These are phyloP conservation scores for Epiblema foenella DNA, from an alignment of 2,888 invertebrate species.

Conservation along the genomic window DNA sequence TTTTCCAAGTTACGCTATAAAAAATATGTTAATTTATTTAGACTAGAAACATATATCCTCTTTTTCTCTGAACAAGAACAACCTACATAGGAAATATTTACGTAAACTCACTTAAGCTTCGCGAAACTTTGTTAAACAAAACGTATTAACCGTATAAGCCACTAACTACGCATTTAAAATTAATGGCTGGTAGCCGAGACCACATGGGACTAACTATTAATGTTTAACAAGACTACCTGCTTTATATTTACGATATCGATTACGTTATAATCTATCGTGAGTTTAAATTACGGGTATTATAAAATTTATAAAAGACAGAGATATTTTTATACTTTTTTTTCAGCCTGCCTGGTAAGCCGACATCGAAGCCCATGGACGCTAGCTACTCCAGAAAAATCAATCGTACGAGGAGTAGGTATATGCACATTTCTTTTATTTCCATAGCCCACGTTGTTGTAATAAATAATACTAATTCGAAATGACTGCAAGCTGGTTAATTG, in stretches of 20 bases:
- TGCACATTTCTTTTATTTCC: neutral
- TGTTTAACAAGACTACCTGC: conserved; percentile 19
- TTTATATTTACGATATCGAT: conserved; percentile 24
- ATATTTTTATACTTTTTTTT: too few species aligned
- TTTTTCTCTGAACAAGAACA: neutral
- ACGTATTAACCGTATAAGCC: conserved; percentile 25
- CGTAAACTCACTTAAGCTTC: neutral
- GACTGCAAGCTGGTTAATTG: conserved; percentile 8
- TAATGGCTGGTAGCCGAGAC: conserved; percentile 4
- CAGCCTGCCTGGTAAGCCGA: too few species aligned
- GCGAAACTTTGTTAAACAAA: conserved; percentile 12
- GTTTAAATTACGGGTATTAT: neutral
- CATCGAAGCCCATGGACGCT: too few species aligned
- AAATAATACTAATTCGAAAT: conserved; percentile 1
- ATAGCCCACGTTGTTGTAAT: neutral
- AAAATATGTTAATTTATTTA: too few species aligned
- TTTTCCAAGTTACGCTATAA: too few species aligned
- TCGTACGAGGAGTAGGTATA: too few species aligned
- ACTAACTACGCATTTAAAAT: conserved; percentile 27
- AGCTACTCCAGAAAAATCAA: too few species aligned
- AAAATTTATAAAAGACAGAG: neutral
- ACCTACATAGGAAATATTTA: neutral
- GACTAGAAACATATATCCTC: too few species aligned
- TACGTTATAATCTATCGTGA: neutral
- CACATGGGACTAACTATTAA: conserved; percentile 16